Base-by-base conservation (phyloP, 2,888 invertebrate species). In the Napeogenes sylphis region DNA sequence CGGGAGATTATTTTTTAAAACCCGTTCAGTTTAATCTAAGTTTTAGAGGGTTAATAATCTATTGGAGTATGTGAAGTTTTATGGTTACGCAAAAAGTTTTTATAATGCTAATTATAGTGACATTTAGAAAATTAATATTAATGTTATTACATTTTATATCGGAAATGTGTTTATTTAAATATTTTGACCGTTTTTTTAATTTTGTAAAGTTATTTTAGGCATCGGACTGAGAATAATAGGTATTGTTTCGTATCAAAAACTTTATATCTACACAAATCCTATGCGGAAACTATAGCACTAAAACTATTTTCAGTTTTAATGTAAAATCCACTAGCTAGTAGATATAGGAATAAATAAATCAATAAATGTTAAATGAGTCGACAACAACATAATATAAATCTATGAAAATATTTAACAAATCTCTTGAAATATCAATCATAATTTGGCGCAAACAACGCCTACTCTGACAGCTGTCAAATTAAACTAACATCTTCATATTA, bases 391-490 rank as follows among this genome's bases (percentile, higher is more conserved):
- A 42, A 54, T 35, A 56, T 55, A 59, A 59, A 61, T 58, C 59
- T 56, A 59, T 45, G 61, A 67, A 65, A 64, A 70, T 83, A 76
- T 79, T 83, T 82, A 78, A 56, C 71, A 70, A 77, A 77, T 71
- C 70, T 61, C 64, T 65, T 70, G 69, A 53, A 62, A 51, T 30
- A 76, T 82, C 78, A 75, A 81, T 82, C 83, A 79, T 74, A 77
- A 81, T 82, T 82, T 80, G 21, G 21, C 21, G 81, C 75, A 79
- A 78, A 77, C 75, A 69, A 78, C 82, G 83, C 82, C 82, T 77
- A 77, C 76, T 77, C 76, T 84, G 86, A 86, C 88, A 87, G 84
- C 83, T 87, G 88, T 87, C 89, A 87, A 83, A 86, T 82, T 80
- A 85, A 77, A 74, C 73, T 82, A 85, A 88, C 84, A 82, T 74